phyloP scores from a whole-genome alignment of 2,113 vertebrate species.

The Hystrix brachyura region DNA sequence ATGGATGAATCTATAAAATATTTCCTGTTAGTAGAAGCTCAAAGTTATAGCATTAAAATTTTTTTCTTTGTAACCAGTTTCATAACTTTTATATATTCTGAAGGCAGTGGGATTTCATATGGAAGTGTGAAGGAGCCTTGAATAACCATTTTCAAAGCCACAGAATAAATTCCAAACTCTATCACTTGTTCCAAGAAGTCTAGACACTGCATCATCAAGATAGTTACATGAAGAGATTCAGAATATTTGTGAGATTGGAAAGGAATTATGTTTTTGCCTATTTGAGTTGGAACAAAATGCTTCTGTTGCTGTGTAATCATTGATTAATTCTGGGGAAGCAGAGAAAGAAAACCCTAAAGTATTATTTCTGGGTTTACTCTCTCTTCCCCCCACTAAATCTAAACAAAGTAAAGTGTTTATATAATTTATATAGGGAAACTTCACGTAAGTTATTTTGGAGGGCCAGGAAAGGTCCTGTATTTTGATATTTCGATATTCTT shows the following conservation, averaged over 20 bases:
- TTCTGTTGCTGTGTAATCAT: slow-evolving; percentile 57
- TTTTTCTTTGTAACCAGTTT: background rate
- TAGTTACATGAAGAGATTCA: slow-evolving; percentile 72
- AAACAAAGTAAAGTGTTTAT: background rate
- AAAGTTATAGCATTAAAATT: background rate
- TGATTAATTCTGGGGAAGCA: slow-evolving; percentile 60
- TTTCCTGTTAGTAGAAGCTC: background rate
- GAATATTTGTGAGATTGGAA: slow-evolving; percentile 11
- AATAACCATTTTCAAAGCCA: slow-evolving; percentile 81
- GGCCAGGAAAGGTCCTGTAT: background rate
- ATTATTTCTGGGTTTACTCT: slow-evolving; percentile 20
- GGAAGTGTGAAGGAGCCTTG: slow-evolving; percentile 61
- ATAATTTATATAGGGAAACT: background rate
- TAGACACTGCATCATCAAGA: slow-evolving; percentile 87
- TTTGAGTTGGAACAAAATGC: slow-evolving; percentile 56
- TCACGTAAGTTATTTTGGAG: slow-evolving; percentile 1
- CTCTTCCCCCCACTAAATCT: background rate
- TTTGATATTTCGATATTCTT: slow-evolving; percentile 5
- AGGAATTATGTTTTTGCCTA: slow-evolving; percentile 43
- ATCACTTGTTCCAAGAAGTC: slow-evolving; percentile 85
- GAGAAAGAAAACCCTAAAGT: background rate
- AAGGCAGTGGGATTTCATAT: background rate
- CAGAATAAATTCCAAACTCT: slow-evolving; percentile 80
- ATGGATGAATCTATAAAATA: background rate
- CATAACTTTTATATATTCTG: slow-evolving; percentile 66